These are phyloP conservation scores for Mechanitis messenoides DNA, from an alignment of 2,888 invertebrate genomes.

Conservation along the genomic window DNA sequence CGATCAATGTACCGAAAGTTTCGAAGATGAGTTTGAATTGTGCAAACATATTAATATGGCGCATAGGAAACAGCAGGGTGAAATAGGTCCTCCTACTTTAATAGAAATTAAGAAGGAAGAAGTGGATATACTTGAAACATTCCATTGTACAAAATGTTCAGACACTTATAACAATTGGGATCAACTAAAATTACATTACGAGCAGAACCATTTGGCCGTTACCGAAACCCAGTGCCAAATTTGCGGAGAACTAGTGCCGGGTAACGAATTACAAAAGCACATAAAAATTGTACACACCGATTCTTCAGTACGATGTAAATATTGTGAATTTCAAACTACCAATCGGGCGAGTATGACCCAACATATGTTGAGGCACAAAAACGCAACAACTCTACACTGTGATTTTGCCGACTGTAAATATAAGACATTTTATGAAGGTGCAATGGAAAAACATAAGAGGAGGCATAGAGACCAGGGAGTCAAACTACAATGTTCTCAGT, in stretches of 20 bases:
- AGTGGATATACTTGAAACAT: conserved; percentile 44
- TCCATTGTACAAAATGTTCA: conserved; percentile 61
- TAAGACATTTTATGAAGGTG: conserved; percentile 59
- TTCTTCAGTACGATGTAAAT: conserved; percentile 47
- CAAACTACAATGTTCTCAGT: conserved; percentile 59
- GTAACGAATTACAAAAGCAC: conserved; percentile 53
- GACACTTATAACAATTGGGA: conserved; percentile 52
- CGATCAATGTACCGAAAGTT: conserved; percentile 53
- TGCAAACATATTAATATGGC: conserved; percentile 54
- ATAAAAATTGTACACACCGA: conserved; percentile 49
- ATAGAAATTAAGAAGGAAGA: conserved; percentile 52
- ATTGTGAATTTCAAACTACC: conserved; percentile 58
- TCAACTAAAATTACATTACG: conserved; percentile 52
- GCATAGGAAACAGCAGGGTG: conserved; percentile 36
- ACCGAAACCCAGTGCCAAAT: conserved; percentile 60
- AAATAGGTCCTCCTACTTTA: conserved; percentile 26
- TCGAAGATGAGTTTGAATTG: conserved; percentile 59
- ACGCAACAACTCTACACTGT: conserved; percentile 56
- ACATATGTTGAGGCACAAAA: conserved; percentile 60
- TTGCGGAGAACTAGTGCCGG: conserved; percentile 54
- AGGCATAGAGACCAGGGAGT: conserved; percentile 58
- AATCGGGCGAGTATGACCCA: conserved; percentile 59
- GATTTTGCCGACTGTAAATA: conserved; percentile 55
- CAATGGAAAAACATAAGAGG: conserved; percentile 61
- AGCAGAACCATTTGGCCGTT: conserved; percentile 48